Percentiles rank a stretch among this genome's conserved stretches.
phyloP scores from a whole-genome alignment of 2,797 vertebrate species.

The Lacerta agilis region DNA sequence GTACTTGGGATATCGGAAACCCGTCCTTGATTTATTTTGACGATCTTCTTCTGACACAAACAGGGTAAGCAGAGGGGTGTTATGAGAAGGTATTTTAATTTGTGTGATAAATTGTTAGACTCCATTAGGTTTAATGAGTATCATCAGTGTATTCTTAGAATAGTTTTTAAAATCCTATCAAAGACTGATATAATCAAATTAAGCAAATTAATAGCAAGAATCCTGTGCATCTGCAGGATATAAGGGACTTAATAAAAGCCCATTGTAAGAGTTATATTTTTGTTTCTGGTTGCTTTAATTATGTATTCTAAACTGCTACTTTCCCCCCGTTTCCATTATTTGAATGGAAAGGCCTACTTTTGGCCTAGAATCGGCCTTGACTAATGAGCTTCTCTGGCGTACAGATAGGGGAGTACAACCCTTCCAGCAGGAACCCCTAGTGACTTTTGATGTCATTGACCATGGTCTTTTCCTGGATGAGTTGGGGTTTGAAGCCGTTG shows the following conservation, averaged over 20 bases:
- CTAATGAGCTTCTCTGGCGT: too few relatives aligned
- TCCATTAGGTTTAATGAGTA: slow-evolving; percentile 77
- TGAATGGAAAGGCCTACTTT: neutral
- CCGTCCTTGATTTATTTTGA: slow-evolving; percentile 58
- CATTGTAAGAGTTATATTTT: slow-evolving; percentile 62
- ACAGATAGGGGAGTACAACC: too few relatives aligned
- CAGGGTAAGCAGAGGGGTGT: slow-evolving; percentile 73
- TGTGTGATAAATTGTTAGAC: slow-evolving; percentile 76
- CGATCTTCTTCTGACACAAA: slow-evolving; percentile 59
- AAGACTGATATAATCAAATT: slow-evolving; percentile 64
- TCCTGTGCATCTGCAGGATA: slow-evolving; percentile 54
- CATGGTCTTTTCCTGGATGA: too few relatives aligned
- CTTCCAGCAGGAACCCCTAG: too few relatives aligned
- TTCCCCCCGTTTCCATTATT: slow-evolving; percentile 4
- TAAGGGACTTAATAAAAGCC: slow-evolving; percentile 73
- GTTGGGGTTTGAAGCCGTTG: too few relatives aligned
- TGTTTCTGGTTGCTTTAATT: slow-evolving; percentile 53
- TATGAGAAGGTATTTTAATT: slow-evolving; percentile 72
- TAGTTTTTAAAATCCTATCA: slow-evolving; percentile 62
- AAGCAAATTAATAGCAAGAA: slow-evolving; percentile 72
- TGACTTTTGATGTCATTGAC: too few relatives aligned
- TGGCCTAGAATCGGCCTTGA: too few relatives aligned
- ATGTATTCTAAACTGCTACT: slow-evolving; percentile 55
- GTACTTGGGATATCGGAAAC: slow-evolving; percentile 49
- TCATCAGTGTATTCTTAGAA: slow-evolving; percentile 70